phyloP scores from a whole-genome alignment of 2,888 invertebrate species.

The Clivina fossor region DNA sequence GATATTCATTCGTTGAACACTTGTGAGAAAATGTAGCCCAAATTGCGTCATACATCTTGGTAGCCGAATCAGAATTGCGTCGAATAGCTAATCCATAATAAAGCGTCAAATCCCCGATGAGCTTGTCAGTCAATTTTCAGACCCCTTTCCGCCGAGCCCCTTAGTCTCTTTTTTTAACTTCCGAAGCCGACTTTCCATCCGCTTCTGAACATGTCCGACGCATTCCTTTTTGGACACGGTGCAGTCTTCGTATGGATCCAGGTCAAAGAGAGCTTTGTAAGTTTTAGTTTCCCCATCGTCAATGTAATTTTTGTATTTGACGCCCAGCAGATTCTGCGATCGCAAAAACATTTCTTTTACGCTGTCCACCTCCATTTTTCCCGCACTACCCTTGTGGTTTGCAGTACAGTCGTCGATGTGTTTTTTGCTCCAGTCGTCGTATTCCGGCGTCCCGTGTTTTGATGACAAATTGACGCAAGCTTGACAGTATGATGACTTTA shows the following conservation, averaged over 20 bases:
- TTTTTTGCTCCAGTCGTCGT: background rate
- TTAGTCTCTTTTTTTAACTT: slow-evolving; percentile 1
- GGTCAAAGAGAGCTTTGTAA: background rate
- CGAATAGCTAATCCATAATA: slow-evolving; percentile 35
- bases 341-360: background rate
- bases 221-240: background rate
- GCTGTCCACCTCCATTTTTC: background rate
- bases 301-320: background rate
- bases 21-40: slow-evolving; percentile 41
- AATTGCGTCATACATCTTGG: slow-evolving; percentile 43
- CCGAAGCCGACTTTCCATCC: slow-evolving; percentile 2
- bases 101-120: background rate
- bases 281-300: background rate
- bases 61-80: slow-evolving; percentile 41
- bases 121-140: slow-evolving; percentile 1
- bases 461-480: slow-evolving; percentile 8
- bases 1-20: slow-evolving; percentile 44
- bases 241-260: slow-evolving; percentile 1
- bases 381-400: background rate
- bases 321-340: background rate
- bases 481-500: slow-evolving; percentile 10
- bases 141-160: background rate
- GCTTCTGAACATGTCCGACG: background rate
- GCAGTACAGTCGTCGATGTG: background rate
- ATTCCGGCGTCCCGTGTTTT: background rate